Conservation (phyloP, 2,797 vertebrate species). For the Pangasius krempfi region DNA sequence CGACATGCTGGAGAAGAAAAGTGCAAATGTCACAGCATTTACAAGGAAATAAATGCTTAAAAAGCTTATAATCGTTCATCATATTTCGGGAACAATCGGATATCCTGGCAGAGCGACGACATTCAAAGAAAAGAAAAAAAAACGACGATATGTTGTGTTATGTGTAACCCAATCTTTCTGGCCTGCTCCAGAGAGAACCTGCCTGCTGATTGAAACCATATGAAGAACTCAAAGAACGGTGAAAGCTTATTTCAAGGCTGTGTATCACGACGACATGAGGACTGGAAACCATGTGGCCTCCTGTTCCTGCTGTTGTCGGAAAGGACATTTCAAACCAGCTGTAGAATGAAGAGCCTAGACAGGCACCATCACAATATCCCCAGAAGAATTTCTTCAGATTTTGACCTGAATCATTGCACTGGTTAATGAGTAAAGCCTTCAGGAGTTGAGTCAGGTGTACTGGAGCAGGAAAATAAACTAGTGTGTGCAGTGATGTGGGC, state of each 20-base stretch:
- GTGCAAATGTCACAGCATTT: neutral
- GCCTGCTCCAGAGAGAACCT: slow-evolving; percentile 51
- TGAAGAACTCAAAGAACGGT: slow-evolving; percentile 45
- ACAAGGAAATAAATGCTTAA: neutral
- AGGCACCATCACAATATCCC: neutral
- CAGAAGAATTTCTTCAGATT: neutral
- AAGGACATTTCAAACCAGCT: slow-evolving; percentile 47
- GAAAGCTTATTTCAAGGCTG: slow-evolving; percentile 49
- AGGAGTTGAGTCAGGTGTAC: slow-evolving; percentile 9
- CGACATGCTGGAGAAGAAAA: neutral
- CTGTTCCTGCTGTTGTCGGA: slow-evolving; percentile 32
- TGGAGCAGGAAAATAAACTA: neutral
- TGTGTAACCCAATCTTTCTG: slow-evolving; percentile 50
- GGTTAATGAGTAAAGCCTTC: neutral
- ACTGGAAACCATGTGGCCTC: slow-evolving; percentile 52
- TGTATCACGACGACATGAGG: slow-evolving; percentile 36
- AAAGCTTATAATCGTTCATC: neutral
- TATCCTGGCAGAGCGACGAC: slow-evolving; percentile 29
- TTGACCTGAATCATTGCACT: neutral
- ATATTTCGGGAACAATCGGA: neutral
- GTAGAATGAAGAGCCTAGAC: neutral
- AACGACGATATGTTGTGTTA: neutral
- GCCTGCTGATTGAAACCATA: slow-evolving; percentile 59
- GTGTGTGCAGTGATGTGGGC: neutral
- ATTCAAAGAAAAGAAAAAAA: neutral